Conservation (phyloP, 2,888 invertebrate species). For the Fragum sueziense region DNA sequence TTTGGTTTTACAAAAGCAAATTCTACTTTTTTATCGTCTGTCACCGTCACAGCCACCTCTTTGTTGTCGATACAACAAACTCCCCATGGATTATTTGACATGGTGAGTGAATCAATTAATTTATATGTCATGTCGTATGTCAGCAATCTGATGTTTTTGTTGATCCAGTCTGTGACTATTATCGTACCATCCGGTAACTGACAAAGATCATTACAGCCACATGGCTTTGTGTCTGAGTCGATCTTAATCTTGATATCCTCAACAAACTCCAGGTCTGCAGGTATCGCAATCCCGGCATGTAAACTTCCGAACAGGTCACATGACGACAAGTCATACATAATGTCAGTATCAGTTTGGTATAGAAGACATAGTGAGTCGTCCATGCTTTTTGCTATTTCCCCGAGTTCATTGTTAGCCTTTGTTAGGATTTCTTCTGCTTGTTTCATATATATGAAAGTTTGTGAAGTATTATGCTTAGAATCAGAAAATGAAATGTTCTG, state of each 20-base stretch:
- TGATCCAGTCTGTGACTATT: not conserved
- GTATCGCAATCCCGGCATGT: not conserved
- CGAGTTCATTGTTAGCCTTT: too few relatives aligned
- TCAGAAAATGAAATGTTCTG: not conserved
- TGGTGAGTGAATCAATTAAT: not conserved
- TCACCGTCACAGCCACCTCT: not conserved
- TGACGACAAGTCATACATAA: too few relatives aligned
- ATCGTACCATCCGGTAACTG: not conserved
- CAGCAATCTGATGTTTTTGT: not conserved
- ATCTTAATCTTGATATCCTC: not conserved
- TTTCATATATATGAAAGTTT: too few relatives aligned
- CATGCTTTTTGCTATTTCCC: too few relatives aligned
- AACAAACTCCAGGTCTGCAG: not conserved
- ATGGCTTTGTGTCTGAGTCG: not conserved
- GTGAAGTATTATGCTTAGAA: not conserved
- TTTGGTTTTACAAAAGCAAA: not conserved
- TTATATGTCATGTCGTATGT: not conserved
- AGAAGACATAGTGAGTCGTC: too few relatives aligned
- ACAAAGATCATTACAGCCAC: not conserved
- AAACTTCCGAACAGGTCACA: not conserved
- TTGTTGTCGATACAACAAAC: not conserved
- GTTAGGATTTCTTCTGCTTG: too few relatives aligned
- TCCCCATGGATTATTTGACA: conserved; percentile 1
- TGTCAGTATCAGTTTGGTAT: too few relatives aligned
- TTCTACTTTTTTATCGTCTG: not conserved